Base-by-base conservation (phyloP, 2,113 vertebrate species). In the Aleadryas rufinucha region DNA sequence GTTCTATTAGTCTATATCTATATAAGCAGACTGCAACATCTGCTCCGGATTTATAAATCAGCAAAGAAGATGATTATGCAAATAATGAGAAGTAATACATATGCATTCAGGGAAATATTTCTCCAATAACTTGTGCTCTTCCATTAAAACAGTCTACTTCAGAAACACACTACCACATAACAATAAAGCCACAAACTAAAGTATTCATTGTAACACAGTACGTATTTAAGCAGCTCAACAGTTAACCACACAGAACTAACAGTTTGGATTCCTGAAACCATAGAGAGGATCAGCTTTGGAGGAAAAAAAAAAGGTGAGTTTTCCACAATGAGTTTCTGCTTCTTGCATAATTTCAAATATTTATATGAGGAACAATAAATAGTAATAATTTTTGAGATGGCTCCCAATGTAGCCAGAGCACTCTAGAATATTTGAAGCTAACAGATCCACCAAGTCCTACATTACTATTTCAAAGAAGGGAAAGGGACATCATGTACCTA, bases 11-110 rank as follows among this genome's bases (percentile, higher is more conserved):
- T 63, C 68, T 77, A 0, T 50, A 90, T 77, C 83, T 77, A 2
- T 18, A 33, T 44, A 59, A 84, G 27, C 49, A 82, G 16, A 45
- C 33, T 5, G 1, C 28, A 86, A 66, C 45, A 84, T 84, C 76
- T 88, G 79, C 35, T 92, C 63, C 64, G 70, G 76, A 90, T 84
- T 95, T 84, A 87, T 41, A 78, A 22, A 77, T 39, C 30, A 20
- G 66, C 63, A 75, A 81, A 71, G 64, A 52, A 9, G 31, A 60
- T 19, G 19, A 88, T 80, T 84, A 95, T 90, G 79, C 27, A 92
- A 92, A 84, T 70, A 59, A 44, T 13, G 7, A 74, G 42, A 74
- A 86, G 13, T 60, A 68, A 79, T 31, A 79, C 13, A 76, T 16
- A 84, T 0, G 0, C 13, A 56, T 52, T 53, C n/a, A 72, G 13